Conservation (phyloP, 1,140 invertebrate genomes). For the Cotesia vestalis region DNA sequence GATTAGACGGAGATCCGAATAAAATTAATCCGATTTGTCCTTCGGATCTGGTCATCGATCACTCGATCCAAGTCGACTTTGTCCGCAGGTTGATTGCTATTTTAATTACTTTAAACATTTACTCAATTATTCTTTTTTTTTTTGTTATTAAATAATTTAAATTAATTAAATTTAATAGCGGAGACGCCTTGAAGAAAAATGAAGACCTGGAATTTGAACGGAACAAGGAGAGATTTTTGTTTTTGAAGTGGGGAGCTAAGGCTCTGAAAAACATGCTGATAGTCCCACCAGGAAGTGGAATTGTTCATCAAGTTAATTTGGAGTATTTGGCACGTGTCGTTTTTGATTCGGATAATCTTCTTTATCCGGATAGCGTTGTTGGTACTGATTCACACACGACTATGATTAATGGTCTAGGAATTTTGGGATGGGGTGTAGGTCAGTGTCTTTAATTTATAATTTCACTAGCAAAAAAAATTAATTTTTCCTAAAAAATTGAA, state of each 20-base stretch:
- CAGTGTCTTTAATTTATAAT: too few relatives aligned
- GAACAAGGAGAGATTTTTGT: conserved; percentile 95
- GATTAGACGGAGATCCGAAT: conserved; percentile 86
- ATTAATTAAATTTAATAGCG: conserved; percentile 71
- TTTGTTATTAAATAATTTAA: background rate
- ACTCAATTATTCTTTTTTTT: background rate
- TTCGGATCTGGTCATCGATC: conserved; percentile 97
- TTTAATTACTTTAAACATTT: conserved; percentile 26
- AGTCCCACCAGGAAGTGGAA: conserved; percentile 97
- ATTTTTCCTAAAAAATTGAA: too few relatives aligned
- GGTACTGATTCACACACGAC: conserved; percentile 99
- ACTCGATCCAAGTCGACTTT: conserved; percentile 97
- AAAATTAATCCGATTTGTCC: conserved; percentile 98
- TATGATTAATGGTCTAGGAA: conserved; percentile 95
- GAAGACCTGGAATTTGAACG: conserved; percentile 95
- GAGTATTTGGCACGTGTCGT: conserved; percentile 97
- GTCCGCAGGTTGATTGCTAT: conserved; percentile 75
- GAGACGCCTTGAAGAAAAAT: conserved; percentile 91
- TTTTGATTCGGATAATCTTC: conserved; percentile 74
- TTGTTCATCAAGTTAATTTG: conserved; percentile 98
- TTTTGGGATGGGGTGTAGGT: conserved; percentile 80
- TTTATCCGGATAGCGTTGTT: conserved; percentile 97
- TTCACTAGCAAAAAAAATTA: too few relatives aligned
- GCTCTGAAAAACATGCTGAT: conserved; percentile 97
- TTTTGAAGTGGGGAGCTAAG: conserved; percentile 97